A percentile compares a stretch with the other conserved stretches of the same genome.
Conservation (phyloP, 2,797 vertebrate genomes). For the Sebastes steindachneri region DNA sequence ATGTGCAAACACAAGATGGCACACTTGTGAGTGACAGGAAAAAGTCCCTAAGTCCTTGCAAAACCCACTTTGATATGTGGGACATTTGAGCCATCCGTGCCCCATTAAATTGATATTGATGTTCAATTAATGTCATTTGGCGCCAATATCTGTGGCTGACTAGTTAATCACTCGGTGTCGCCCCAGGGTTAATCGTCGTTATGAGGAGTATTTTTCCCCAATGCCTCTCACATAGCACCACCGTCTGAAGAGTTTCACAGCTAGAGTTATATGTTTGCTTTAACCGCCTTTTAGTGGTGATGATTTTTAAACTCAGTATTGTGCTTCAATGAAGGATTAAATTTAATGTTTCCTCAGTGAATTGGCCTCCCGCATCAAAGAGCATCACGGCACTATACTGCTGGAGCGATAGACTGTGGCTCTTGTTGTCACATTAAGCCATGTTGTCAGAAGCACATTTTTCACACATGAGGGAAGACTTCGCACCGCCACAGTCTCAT, state of each 20-base stretch:
- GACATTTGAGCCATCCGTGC: slow-evolving; percentile 33
- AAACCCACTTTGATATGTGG: slow-evolving; percentile 57
- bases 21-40: neutral
- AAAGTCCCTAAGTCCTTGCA: slow-evolving; percentile 3
- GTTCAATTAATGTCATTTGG: slow-evolving; percentile 48
- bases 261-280: neutral
- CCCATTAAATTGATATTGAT: slow-evolving; percentile 49
- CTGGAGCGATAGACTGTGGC: slow-evolving; percentile 22
- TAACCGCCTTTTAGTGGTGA: neutral
- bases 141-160: slow-evolving; percentile 4
- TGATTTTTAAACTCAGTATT: slow-evolving; percentile 13
- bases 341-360: slow-evolving; percentile 2
- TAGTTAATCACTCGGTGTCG: slow-evolving; percentile 33
- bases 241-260: neutral
- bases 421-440: slow-evolving; percentile 39
- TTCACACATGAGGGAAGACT: slow-evolving; percentile 34
- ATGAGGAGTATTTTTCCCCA: slow-evolving; percentile 24
- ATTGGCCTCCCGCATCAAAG: slow-evolving; percentile 13
- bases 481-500: slow-evolving; percentile 39
- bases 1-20: neutral
- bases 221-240: neutral
- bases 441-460: slow-evolving; percentile 42
- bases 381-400: slow-evolving; percentile 1
- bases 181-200: slow-evolving; percentile 36
- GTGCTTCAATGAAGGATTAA: slow-evolving; percentile 15